Conservation (phyloP, 1,140 invertebrate species). For the Acyrthosiphon pisum region DNA sequence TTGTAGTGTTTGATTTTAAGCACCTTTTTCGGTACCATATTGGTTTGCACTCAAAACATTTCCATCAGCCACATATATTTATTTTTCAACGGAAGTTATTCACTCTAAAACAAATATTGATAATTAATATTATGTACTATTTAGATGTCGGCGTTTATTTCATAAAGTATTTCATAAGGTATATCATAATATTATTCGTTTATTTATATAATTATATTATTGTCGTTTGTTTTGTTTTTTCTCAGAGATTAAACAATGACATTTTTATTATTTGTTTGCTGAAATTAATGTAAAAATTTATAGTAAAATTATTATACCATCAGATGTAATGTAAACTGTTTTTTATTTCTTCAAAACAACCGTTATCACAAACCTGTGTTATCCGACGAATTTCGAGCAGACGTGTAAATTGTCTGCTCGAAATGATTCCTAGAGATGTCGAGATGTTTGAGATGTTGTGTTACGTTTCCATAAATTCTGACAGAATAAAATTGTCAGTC, state of each 20-base stretch:
- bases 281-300: neutral
- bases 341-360: neutral
- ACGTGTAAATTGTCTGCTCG: neutral
- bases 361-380: neutral
- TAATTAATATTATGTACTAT: too few relatives aligned
- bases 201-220: too few relatives aligned
- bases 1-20: neutral
- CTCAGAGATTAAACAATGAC: neutral
- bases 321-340: neutral
- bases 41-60: neutral
- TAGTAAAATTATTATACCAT: neutral
- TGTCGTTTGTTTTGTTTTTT: neutral
- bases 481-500: neutral
- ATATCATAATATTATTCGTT: neutral
- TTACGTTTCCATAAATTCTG: neutral
- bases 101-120: neutral
- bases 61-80: neutral
- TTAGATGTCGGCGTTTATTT: neutral
- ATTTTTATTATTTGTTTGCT: neutral
- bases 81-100: neutral
- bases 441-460: neutral
- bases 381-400: neutral
- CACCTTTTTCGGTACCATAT: neutral
- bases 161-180: neutral
- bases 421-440: neutral